Base-by-base conservation (phyloP, 1,140 invertebrate genomes). In the Lordiphosa mommai region DNA sequence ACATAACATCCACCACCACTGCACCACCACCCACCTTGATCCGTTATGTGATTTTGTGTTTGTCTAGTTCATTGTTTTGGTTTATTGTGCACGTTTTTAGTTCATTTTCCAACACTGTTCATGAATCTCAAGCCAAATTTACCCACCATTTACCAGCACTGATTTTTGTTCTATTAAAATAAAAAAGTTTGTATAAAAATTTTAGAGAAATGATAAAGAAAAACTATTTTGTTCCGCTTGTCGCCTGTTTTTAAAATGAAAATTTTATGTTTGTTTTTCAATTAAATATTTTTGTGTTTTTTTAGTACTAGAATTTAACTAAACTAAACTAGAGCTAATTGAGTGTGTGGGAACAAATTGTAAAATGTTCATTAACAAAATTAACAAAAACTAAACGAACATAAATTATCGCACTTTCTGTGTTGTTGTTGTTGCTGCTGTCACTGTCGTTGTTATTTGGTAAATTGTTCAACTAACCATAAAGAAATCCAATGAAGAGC, bases 161-260 rank as follows among this genome's bases (percentile, higher is more conserved):
- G n/a, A n/a, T n/a, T n/a, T n/a, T n/a, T n/a, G n/a, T n/a, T n/a
- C n/a, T n/a, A n/a, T n/a, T n/a, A n/a, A n/a, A 17, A 17, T 2
- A 17, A 17, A 34, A 34, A 43, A 46, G 20, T 20, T 13, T 17
- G 17, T 49, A 32, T 23, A 14, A 12, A 50, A 50, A 27, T 1
- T 27, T 27, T 50, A 37, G 47, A 33, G 9, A 57, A 53, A 74
- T 57, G 50, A 51, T 36, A 56, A 61, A 66, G 61, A 80, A 73
- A 88, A 88, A 88, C 85, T 73, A 88, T 88, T 88, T 88, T 87
- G 87, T 88, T 88, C 87, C 87, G 87, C 87, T 88, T 88, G 87
- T 88, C 87, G 84, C 84, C 84, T 88, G 87, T 86, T 88, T 87
- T 86, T 82, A 72, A 68, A 56, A 55, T 60, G 50, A 71, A 56